phyloP scores from a whole-genome alignment of 2,888 invertebrate genomes.

The Agrilus mali region DNA sequence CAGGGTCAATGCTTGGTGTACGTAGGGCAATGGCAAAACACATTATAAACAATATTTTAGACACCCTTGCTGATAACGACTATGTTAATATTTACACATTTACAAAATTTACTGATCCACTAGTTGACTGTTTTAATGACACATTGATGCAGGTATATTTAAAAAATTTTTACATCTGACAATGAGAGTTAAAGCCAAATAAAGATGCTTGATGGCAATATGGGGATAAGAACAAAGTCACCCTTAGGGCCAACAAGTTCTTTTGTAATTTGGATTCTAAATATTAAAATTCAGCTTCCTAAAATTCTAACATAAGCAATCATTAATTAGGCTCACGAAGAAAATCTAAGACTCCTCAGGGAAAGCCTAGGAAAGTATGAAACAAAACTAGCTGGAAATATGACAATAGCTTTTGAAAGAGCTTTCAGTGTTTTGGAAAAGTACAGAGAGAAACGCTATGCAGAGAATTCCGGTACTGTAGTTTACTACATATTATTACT shows the following conservation, averaged over 20 bases:
- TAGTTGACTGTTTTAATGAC: slow-evolving; percentile 82
- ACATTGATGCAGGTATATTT: slow-evolving; percentile 59
- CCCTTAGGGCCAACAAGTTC: too few relatives aligned
- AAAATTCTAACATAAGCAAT: neutral
- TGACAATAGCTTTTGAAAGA: slow-evolving; percentile 37
- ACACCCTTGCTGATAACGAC: slow-evolving; percentile 94
- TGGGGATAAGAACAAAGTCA: too few relatives aligned
- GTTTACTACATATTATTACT: neutral
- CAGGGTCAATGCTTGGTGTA: slow-evolving; percentile 51
- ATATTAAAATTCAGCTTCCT: too few relatives aligned
- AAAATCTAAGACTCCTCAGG: slow-evolving; percentile 30
- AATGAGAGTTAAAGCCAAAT: too few relatives aligned
- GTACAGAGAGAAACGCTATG: slow-evolving; percentile 15
- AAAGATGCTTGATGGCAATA: too few relatives aligned
- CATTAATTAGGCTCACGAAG: slow-evolving; percentile 29
- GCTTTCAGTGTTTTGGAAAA: slow-evolving; percentile 72
- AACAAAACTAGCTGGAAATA: slow-evolving; percentile 22
- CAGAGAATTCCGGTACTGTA: slow-evolving; percentile 6
- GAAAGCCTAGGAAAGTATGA: slow-evolving; percentile 25
- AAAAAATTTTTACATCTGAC: too few relatives aligned
- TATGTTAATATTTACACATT: slow-evolving; percentile 94
- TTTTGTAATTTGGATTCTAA: too few relatives aligned
- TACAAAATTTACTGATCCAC: slow-evolving; percentile 61
- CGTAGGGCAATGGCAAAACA: slow-evolving; percentile 75
- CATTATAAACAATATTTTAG: slow-evolving; percentile 77